Base-by-base conservation (phyloP, 2,888 invertebrate genomes). In the Eupithecia insigniata region DNA sequence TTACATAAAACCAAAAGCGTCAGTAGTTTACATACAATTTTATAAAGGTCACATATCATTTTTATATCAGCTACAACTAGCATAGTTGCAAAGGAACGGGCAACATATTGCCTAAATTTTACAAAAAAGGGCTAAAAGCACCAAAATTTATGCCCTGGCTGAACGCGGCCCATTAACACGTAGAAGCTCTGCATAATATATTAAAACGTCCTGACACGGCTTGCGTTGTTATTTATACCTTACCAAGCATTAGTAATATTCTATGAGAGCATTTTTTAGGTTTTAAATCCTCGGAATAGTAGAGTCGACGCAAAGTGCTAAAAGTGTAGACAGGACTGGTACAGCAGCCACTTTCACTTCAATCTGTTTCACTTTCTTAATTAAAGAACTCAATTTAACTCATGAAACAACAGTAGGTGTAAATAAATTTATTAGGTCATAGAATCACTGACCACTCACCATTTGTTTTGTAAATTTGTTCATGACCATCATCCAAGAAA, bases 111-210 rank as follows among this genome's bases (percentile, higher is more conserved):
- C 55, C 55, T 55, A 26, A 55, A 55, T 26, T 55, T 55, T 55
- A 55, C 34, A 90, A 90, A 90, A n/a, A 89, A 87, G 86, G 87
- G 85, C 86, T 88, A 88, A 91, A 90, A 89, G 87, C 87, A 80
- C 82, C 83, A 77, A 89, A 91, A 92, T 92, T 90, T 91, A 92
- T 90, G 89, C 86, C 83, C 80, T 82, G 84, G 86, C 89, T 89
- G 90, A 90, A 90, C 89, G 86, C 81, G 81, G 78, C 74, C 91
- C 91, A 92, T 93, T 92, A 92, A 89, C 92, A 92, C 90, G 89
- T 89, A 89, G 87, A 89, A 89, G 86, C 84, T 88, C 87, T 91
- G 90, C 90, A 92, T 91, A 90, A 92, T 90, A 90, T 90, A 93
- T 92, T 92, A 92, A 92, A 92, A 88, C 85, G 88, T 90, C 88